These are phyloP conservation scores for Himalopsyche phryganea DNA, from an alignment of 1,140 invertebrate genomes.

Conservation along the genomic window DNA sequence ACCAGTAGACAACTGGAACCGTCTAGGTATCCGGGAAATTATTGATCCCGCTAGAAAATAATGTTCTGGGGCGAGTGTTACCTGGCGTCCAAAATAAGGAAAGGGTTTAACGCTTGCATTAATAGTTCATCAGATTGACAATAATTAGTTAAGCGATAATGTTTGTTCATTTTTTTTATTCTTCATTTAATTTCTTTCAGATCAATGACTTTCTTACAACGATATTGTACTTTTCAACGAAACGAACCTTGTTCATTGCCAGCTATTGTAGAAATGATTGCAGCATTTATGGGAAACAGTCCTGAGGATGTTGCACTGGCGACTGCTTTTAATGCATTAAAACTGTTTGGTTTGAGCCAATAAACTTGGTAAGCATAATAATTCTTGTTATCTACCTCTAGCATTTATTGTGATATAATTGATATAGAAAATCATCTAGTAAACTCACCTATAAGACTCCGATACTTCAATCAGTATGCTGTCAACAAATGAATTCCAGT, in stretches of 20 bases:
- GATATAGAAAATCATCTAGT: background rate
- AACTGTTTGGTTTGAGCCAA: slow-evolving; percentile 85
- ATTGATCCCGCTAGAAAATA: too few relatives aligned
- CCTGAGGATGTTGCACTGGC: slow-evolving; percentile 89
- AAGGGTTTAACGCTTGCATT: too few relatives aligned
- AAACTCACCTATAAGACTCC: background rate
- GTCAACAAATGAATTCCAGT: background rate
- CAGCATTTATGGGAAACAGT: slow-evolving; percentile 80
- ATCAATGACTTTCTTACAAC: slow-evolving; percentile 59
- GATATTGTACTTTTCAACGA: slow-evolving; percentile 91
- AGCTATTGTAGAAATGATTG: slow-evolving; percentile 89
- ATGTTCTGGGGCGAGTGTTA: too few relatives aligned
- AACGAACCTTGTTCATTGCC: slow-evolving; percentile 94
- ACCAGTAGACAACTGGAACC: too few relatives aligned
- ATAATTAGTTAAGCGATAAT: too few relatives aligned
- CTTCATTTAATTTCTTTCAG: slow-evolving; percentile 46
- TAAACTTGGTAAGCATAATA: slow-evolving; percentile 37
- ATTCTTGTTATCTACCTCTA: background rate
- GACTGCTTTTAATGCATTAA: slow-evolving; percentile 90
- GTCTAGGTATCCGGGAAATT: too few relatives aligned
- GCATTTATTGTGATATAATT: background rate
- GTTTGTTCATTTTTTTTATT: too few relatives aligned
- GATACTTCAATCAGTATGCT: background rate
- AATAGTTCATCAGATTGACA: too few relatives aligned
- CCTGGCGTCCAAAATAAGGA: too few relatives aligned